phyloP scores from a whole-genome alignment of 2,797 vertebrate species.

The Catostomus latipinnis region DNA sequence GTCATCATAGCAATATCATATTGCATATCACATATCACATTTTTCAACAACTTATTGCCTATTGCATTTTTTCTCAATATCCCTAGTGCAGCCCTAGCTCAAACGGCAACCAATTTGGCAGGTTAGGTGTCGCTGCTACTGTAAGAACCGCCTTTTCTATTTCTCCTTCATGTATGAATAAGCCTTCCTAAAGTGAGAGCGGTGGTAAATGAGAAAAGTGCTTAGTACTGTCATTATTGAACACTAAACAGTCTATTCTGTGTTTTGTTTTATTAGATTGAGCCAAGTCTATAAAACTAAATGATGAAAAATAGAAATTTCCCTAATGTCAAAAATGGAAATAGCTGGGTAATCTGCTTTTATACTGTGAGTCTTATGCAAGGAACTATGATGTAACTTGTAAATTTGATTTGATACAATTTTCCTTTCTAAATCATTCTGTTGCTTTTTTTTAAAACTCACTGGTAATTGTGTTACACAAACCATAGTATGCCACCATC shows the following conservation, averaged over 20 bases:
- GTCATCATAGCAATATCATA: too few relatives aligned
- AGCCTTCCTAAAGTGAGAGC: neutral
- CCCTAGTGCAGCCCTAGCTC: too few relatives aligned
- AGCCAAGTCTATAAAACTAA: constrained; percentile 31
- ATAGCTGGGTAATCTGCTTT: neutral
- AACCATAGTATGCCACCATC: constrained; percentile 27
- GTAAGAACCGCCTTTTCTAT: neutral
- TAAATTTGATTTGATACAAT: constrained; percentile 29
- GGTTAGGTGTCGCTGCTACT: constrained; percentile 2
- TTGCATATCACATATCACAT: too few relatives aligned
- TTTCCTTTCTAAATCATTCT: constrained; percentile 27
- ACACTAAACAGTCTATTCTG: constrained; percentile 5
- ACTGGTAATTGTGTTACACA: constrained; percentile 40
- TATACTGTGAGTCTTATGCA: neutral
- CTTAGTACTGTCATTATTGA: constrained; percentile 9
- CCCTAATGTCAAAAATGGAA: constrained; percentile 11
- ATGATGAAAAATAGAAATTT: constrained; percentile 10
- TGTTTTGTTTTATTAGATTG: constrained; percentile 38
- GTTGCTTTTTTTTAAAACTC: constrained; percentile 9
- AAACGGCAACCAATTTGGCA: constrained; percentile 17
- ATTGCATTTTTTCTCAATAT: too few relatives aligned
- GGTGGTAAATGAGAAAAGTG: constrained; percentile 7
- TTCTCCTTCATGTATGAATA: constrained; percentile 22
- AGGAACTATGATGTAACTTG: constrained; percentile 5
- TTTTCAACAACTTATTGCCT: too few relatives aligned